Evolutionary conservation across 2,888 invertebrate species (phyloP), one percentile per base, ranked within the genome.

Genomic region (Conistra vaccinii): DNA sequence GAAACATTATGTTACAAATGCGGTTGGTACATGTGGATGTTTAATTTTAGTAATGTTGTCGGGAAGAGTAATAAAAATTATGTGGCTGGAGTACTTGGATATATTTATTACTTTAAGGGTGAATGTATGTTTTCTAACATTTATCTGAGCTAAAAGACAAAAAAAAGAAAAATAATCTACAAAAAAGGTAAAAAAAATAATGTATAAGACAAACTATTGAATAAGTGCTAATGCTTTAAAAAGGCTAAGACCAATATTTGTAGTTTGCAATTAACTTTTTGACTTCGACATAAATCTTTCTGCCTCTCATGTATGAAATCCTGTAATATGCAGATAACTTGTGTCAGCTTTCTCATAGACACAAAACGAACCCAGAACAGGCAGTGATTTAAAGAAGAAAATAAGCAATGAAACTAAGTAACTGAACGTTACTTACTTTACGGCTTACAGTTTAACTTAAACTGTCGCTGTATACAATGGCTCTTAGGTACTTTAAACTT

Each of bases 1-100:
- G 83, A 85, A 85, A 75, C 61, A 79, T 79, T 78, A 63, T 81
- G 66, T 26, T 48, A 42, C 6, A 35, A 17, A 61, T 57, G 68
- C 72, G 80, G 45, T 72, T 3, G 48, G 17, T 17, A 29, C 4
- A 57, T 61, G 58, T 20, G 73, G 65, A 32, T 35, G 69, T 76
- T 73, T 83, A 58, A 86, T 80, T 79, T 83, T 72, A 60, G 60
- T 84, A 80, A 79, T 66, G 74, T 61, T 58, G 65, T 65, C 10
- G 32, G 55, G 53, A 35, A 45, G 5, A 32, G 61, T 23, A 26
- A 60, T 69, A 76, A 35, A 69, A 65, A 39, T 42, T 26, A 51
- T 65, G 14, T 58, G 4, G 32, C 12, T 62, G 1, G 29, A 45
- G 51, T 39, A 62, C 45, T 61, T 55, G 7, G 4, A 32, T 48